A percentile compares a stretch with the other conserved stretches of the same genome.
Conservation (phyloP, 2,888 invertebrate species). For the Drosophila cognata region DNA sequence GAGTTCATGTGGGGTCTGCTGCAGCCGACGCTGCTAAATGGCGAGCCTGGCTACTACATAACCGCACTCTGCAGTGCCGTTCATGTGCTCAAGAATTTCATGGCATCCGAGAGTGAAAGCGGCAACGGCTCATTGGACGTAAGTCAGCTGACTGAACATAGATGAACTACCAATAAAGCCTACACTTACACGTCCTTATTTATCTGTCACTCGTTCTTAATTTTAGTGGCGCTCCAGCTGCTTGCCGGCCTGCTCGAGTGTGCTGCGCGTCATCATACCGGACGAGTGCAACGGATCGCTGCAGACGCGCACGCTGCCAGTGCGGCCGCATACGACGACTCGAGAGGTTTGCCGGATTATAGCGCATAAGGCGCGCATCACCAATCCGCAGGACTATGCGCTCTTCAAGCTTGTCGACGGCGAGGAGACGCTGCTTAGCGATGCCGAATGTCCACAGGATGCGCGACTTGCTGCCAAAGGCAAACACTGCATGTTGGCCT, state of each 20-base stretch:
- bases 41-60: conserved; percentile 97
- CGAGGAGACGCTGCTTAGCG: conserved; percentile 95
- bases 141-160: conserved; percentile 55
- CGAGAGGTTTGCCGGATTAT: conserved; percentile 97
- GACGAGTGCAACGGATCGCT: conserved; percentile 97
- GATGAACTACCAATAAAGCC: neutral
- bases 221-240: conserved; percentile 86
- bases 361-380: conserved; percentile 97
- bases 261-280: conserved; percentile 95
- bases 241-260: conserved; percentile 87
- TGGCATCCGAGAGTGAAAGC: conserved; percentile 84
- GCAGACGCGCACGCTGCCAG: conserved; percentile 95
- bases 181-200: neutral
- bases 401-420: conserved; percentile 95
- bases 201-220: neutral
- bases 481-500: conserved; percentile 96
- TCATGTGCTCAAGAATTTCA: conserved; percentile 85
- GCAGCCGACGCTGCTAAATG: conserved; percentile 94
- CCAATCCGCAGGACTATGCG: conserved; percentile 98
- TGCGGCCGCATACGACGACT: conserved; percentile 96
- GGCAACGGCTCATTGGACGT: conserved; percentile 84
- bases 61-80: conserved; percentile 97
- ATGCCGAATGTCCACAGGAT: conserved; percentile 96
- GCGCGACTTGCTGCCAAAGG: conserved; percentile 90
- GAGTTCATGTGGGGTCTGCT: conserved; percentile 98